Conservation (phyloP, 2,888 invertebrate species). For the Diaphora mendica region DNA sequence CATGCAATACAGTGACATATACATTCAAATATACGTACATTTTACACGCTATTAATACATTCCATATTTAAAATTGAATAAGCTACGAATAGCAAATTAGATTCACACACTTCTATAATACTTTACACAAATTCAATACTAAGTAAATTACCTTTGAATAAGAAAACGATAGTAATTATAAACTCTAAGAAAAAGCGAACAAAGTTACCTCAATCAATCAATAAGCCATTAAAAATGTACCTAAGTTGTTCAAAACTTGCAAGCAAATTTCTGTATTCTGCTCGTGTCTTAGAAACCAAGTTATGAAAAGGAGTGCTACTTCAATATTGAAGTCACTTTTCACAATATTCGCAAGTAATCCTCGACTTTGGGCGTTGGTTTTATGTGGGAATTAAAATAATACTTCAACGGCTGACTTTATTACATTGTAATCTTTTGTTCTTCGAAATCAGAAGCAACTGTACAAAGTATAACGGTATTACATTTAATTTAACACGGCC, state of each 20-base stretch:
- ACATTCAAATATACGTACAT: too few species aligned
- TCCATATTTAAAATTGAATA: too few species aligned
- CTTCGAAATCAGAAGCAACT: not conserved
- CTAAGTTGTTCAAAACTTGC: conserved; percentile 19
- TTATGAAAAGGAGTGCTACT: conserved; percentile 27
- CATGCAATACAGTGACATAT: too few species aligned
- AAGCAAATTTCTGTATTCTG: conserved; percentile 31
- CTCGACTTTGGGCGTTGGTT: conserved; percentile 14
- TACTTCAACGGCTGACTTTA: not conserved
- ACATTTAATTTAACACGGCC: not conserved
- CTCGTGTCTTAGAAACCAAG: conserved; percentile 14
- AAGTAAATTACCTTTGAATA: conserved; percentile 9
- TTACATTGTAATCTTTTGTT: conserved; percentile 8
- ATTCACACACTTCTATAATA: not conserved
- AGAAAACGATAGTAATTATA: conserved; percentile 24
- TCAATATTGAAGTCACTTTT: conserved; percentile 35
- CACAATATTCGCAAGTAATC: conserved; percentile 14
- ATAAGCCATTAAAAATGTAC: conserved; percentile 49
- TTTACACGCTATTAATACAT: not conserved
- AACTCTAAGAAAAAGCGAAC: conserved; percentile 29
- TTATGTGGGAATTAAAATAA: conserved; percentile 7
- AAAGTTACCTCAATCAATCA: conserved; percentile 40
- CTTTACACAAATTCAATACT: conserved; percentile 3
- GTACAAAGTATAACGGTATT: not conserved
- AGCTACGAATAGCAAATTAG: not conserved